Evolutionary conservation across 2,113 vertebrate genomes (phyloP), one percentile per base, ranked within the genome.

Genomic region (Aphyosemion australe): DNA sequence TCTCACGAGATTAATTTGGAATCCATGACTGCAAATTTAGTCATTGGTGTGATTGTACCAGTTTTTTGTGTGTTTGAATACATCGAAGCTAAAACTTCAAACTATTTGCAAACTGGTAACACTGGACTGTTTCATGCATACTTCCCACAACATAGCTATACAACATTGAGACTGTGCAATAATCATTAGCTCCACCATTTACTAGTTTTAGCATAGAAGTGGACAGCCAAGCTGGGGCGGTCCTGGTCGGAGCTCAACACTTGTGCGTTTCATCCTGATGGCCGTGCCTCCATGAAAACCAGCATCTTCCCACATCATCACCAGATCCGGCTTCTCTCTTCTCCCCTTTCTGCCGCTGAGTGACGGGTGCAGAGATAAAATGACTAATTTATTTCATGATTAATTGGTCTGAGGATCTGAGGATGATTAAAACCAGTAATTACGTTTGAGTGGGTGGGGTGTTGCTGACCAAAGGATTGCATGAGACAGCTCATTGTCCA

Each of bases 371-470:
- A 61, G 60, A 43, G 68, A 79, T 78, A 83, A 76, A 75, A 39
- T 56, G 76, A 64, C 68, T 85, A 83, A 90, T 90, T 88, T 84
- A 84, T 89, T 87, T 83, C 56, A 47, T 57, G 61, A 87, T 88
- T 83, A 88, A 91, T 86, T 89, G 87, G 73, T 84, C 79, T 84
- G 43, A 39, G 59, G 72, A 78, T 78, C 71, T 82, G 83, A 60
- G 73, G 76, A 82, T 90, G 86, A 90, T 90, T 90, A 88, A 87
- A 90, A 84, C 82, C 79, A 85, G 75, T 86, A 90, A 90, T 89
- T 74, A 54, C 74, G 79, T 86, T 76, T 58, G 60, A 68, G 76
- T 69, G 69, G 58, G 67, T 53, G 55, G 65, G 67, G 55, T 13
- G 19, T 80, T 50, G 56, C 69, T 82, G 80, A 83, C 74, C 66